phyloP scores from a whole-genome alignment of 2,888 invertebrate genomes.

The Lasioglossum vierecki region DNA sequence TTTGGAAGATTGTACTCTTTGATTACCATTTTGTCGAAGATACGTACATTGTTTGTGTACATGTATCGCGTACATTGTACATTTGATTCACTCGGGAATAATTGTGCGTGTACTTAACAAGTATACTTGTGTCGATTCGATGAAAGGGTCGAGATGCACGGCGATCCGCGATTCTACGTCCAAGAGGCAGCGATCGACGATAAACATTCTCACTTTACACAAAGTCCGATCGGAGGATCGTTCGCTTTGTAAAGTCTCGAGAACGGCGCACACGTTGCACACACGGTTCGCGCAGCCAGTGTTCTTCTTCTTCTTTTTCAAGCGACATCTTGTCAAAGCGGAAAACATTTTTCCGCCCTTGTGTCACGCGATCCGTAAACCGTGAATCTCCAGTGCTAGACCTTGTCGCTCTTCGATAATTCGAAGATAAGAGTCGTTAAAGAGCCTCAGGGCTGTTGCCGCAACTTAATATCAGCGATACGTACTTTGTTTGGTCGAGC shows the following conservation, averaged over 20 bases:
- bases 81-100: too few species aligned
- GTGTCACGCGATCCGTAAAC: conserved; percentile 50
- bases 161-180: not conserved
- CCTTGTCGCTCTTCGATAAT: conserved; percentile 60
- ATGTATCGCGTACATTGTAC: too few species aligned
- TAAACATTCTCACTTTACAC: conserved; percentile 38
- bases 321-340: conserved; percentile 58
- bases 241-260: conserved; percentile 44
- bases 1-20: too few species aligned
- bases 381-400: conserved; percentile 32
- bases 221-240: conserved; percentile 28
- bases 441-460: conserved; percentile 34
- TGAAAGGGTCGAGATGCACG: not conserved
- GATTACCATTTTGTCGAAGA: too few species aligned
- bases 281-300: conserved; percentile 4
- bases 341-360: conserved; percentile 58
- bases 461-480: conserved; percentile 26
- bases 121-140: not conserved
- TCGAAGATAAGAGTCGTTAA: conserved; percentile 51
- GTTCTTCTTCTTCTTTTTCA: conserved; percentile 24
- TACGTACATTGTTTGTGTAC: too few species aligned
- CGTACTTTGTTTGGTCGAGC: conserved; percentile 35
- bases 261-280: conserved; percentile 16
- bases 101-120: too few species aligned
- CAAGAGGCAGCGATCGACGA: conserved; percentile 3